Base-by-base conservation (phyloP, 1,140 invertebrate genomes). In the Diachasma alloeum region DNA sequence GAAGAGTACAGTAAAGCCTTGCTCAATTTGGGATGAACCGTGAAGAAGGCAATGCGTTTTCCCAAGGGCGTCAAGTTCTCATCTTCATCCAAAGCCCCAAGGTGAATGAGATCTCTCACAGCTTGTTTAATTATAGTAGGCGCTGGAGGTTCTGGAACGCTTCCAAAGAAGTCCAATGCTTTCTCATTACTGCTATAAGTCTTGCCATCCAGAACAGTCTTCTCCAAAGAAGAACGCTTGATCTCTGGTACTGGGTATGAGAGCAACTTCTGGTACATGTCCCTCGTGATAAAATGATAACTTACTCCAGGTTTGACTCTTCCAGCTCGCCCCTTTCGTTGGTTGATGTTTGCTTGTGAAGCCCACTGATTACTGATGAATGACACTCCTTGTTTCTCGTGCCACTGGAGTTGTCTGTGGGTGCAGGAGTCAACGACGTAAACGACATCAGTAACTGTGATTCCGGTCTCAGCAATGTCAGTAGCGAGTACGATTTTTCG, bases 381-480 rank as follows among this genome's bases (percentile, higher is more conserved):
- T 13, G 73, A 39, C 19, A 83, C 6, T 53, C 81, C 81, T 26
- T 81, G 85, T 2, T 79, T 66, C 46, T 84, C 36, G 42, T 88
- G 42, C 83, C 84, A 90, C 82, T 76, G 75, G 88, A 91, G 0
- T 36, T 82, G 74, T 74, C 84, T 89, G 17, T 81, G 84, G 36
- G 80, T 80, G 10, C 81, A 83, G 24, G 80, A 81, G 76, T 90
- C 88, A 26, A 90, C 79, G 11, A 90, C 96, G 91, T 97, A 99
- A 86, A 93, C 94, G 36, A 98, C 93, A 89, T 99, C 96, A 37
- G 95, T 93, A 39, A 99, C 96, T 5, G 98, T 99, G 66, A 99
- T 95, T 31, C 97, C 98, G 86, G 96, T 98, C 89, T 99, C 98
- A 0, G 97, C 97, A 80, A 99, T 98, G 88, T 99, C 98, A 6